Evolutionary conservation across 2,113 vertebrate species (phyloP).

Genomic region (Canis aureus): DNA sequence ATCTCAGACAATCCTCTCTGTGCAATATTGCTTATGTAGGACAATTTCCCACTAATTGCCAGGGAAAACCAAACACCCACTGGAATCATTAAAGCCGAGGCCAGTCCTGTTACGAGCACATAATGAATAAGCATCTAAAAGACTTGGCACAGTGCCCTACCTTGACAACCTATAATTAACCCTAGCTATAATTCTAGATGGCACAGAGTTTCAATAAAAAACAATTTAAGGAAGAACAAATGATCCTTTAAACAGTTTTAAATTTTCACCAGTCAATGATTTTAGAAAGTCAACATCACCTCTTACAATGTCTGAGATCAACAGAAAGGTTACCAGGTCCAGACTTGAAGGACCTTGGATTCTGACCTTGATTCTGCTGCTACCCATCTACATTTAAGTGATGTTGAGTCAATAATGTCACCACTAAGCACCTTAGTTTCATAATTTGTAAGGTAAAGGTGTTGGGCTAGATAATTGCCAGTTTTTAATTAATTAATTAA

Average conservation of each 20-base stretch:
- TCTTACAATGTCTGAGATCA: neutral
- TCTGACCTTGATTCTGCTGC: neutral
- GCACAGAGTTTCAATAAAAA: conserved; percentile 46
- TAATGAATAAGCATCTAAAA: conserved; percentile 70
- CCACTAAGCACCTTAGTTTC: neutral
- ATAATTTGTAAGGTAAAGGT: conserved; percentile 14
- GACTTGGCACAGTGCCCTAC: conserved; percentile 47
- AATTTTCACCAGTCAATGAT: conserved; percentile 11
- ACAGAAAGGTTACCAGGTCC: neutral
- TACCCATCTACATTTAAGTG: neutral
- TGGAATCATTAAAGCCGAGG: conserved; percentile 34
- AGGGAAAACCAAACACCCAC: conserved; percentile 38
- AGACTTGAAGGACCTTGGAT: neutral
- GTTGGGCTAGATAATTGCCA: neutral
- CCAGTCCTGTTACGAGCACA: conserved; percentile 63
- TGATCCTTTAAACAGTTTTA: conserved; percentile 59
- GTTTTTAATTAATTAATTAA: neutral
- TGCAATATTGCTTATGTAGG: neutral
- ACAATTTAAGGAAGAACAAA: conserved; percentile 65
- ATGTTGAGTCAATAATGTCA: neutral
- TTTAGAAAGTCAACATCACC: conserved; percentile 54
- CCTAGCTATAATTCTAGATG: conserved; percentile 65
- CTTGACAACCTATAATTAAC: conserved; percentile 74
- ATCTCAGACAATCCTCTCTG: neutral
- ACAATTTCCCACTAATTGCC: conserved; percentile 54